phyloP scores from a whole-genome alignment of 2,888 invertebrate species.

The Xanthorhoe designata region DNA sequence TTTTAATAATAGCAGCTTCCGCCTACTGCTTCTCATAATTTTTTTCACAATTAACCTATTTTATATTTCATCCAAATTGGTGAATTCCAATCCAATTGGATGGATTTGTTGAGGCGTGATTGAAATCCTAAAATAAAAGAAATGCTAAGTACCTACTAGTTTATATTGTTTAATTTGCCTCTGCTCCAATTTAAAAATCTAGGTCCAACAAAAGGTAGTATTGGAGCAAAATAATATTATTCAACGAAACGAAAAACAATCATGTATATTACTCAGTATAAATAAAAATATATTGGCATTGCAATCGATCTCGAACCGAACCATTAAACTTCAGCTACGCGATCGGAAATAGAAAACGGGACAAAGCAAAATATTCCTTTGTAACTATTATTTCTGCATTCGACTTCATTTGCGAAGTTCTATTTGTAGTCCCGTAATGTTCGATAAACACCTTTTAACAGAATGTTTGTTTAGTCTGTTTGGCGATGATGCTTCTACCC shows the following conservation, averaged over 20 bases:
- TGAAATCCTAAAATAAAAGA: no score
- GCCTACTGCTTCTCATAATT: no score
- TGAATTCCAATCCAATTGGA: no score
- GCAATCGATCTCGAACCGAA: conserved; percentile 69
- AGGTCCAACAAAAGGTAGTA: background rate
- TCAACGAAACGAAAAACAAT: background rate
- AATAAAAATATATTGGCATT: conserved; percentile 76
- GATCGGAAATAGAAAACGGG: conserved; percentile 66
- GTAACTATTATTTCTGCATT: conserved; percentile 57
- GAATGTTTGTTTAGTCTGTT: conserved; percentile 40
- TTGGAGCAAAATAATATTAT: background rate
- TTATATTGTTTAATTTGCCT: no score
- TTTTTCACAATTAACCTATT: no score
- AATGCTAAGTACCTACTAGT: no score
- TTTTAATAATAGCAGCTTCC: no score
- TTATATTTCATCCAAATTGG: no score
- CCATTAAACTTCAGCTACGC: conserved; percentile 74
- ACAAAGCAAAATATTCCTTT: conserved; percentile 74
- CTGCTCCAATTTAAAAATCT: background rate
- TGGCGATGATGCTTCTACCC: conserved; percentile 21
- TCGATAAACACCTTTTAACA: conserved; percentile 24
- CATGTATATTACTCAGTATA: conserved; percentile 53
- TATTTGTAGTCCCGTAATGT: conserved; percentile 43
- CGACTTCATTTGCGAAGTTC: conserved; percentile 63
- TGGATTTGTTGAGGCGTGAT: no score